A percentile compares a stretch with the other conserved stretches of the same genome.
Evolutionary conservation across 2,888 invertebrate genomes (phyloP).

Genomic region (Chrysodeixis includens): DNA sequence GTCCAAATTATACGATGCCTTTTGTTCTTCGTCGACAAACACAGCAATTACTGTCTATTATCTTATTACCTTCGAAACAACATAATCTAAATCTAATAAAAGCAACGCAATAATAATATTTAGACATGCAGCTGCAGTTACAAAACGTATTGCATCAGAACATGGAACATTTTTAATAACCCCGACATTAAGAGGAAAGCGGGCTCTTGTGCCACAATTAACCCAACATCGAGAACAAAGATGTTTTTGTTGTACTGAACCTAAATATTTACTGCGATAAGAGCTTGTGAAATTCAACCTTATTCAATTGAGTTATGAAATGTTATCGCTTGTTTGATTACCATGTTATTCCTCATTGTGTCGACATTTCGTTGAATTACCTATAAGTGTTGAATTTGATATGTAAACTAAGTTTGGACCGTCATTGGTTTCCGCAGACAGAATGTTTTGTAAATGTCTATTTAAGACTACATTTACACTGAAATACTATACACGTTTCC

Average conservation of each 20-base stretch:
- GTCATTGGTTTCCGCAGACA: slow-evolving; percentile 1
- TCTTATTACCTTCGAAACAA: not conserved
- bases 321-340: slow-evolving; percentile 11
- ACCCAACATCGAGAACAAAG: slow-evolving; percentile 57
- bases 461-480: not conserved
- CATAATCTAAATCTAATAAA: not conserved
- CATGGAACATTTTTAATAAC: slow-evolving; percentile 49
- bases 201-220: slow-evolving; percentile 45
- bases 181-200: slow-evolving; percentile 36
- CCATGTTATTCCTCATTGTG: slow-evolving; percentile 32
- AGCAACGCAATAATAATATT: slow-evolving; percentile 17
- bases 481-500: too few relatives aligned
- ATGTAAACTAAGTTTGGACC: slow-evolving; percentile 25
- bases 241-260: slow-evolving; percentile 58
- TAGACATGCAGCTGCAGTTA: slow-evolving; percentile 37
- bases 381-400: slow-evolving; percentile 30
- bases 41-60: not conserved
- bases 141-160: slow-evolving; percentile 34
- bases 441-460: slow-evolving; percentile 6
- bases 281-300: slow-evolving; percentile 39
- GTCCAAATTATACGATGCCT: not conserved
- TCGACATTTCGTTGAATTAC: slow-evolving; percentile 31
- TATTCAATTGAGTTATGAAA: slow-evolving; percentile 20
- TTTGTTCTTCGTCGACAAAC: not conserved
- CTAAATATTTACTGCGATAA: slow-evolving; percentile 37